Evolutionary conservation across 1,140 invertebrate species (phyloP).

Genomic region (Macrosteles quadrilineatus): DNA sequence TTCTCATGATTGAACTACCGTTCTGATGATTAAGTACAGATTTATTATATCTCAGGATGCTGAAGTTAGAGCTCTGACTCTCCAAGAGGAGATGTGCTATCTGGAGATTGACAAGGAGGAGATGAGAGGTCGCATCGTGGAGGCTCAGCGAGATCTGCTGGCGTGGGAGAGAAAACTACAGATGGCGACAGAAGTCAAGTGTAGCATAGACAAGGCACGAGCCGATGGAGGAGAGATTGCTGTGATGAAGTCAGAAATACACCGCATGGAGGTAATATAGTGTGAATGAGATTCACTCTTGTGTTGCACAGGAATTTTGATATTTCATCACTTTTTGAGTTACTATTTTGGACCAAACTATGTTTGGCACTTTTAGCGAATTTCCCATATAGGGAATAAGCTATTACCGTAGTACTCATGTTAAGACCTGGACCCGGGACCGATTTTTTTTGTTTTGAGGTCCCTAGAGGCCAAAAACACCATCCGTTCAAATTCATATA

Average conservation of each 20-base stretch:
- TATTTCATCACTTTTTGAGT: background rate
- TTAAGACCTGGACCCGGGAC: too few species aligned
- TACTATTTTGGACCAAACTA: background rate
- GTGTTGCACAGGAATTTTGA: constrained; percentile 1
- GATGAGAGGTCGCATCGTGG: constrained; percentile 61
- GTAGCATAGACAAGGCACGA: constrained; percentile 64
- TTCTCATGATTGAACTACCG: too few species aligned
- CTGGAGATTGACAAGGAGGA: constrained; percentile 65
- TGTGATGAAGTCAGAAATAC: constrained; percentile 76
- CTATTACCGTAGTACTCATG: too few species aligned
- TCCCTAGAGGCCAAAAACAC: too few species aligned
- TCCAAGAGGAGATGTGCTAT: constrained; percentile 66
- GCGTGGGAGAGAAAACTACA: constrained; percentile 80
- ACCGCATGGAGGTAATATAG: constrained; percentile 70
- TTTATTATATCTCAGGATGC: constrained; percentile 37
- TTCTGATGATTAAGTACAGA: too few species aligned
- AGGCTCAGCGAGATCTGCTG: constrained; percentile 65
- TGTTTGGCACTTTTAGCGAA: too few species aligned
- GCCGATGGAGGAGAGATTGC: constrained; percentile 67
- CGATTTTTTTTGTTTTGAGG: too few species aligned
- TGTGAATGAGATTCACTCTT: background rate
- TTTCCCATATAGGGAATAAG: too few species aligned
- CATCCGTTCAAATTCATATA: too few species aligned
- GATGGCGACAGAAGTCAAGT: constrained; percentile 67
- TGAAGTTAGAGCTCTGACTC: constrained; percentile 30